Conservation (phyloP, 2,888 invertebrate species). For the Pammene aurita region DNA sequence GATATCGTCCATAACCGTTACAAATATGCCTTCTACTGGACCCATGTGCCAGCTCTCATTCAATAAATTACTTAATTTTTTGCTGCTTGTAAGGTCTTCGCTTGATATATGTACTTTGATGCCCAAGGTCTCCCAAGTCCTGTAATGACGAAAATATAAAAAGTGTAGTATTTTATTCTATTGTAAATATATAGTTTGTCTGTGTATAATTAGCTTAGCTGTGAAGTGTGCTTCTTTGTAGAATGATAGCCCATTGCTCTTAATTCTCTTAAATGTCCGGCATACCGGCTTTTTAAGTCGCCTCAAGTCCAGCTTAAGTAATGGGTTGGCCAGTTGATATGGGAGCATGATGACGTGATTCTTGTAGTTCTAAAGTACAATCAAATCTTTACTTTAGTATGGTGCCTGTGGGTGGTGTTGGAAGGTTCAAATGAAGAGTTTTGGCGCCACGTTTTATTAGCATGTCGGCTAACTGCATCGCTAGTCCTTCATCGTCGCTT, state of each 20-base stretch:
- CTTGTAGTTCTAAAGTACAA: too few relatives aligned
- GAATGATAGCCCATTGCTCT: too few relatives aligned
- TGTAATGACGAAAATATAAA: conserved; percentile 37
- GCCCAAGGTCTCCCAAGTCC: conserved; percentile 49
- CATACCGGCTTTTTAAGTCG: too few relatives aligned
- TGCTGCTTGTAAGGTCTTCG: conserved; percentile 33
- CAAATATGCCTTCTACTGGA: conserved; percentile 52
- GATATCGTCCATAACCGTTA: conserved; percentile 41
- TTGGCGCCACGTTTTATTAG: conserved; percentile 57
- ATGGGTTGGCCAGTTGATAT: too few relatives aligned
- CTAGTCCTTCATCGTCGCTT: conserved; percentile 51
- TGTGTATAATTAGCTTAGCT: too few relatives aligned
- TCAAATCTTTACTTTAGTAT: conserved; percentile 48
- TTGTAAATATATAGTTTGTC: too few relatives aligned
- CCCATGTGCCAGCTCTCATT: conserved; percentile 46
- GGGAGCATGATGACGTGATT: too few relatives aligned
- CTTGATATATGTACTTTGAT: conserved; percentile 44
- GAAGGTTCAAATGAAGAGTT: conserved; percentile 51
- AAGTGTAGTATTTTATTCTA: too few relatives aligned
- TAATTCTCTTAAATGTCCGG: too few relatives aligned
- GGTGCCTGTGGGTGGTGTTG: conserved; percentile 40
- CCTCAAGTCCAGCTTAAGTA: too few relatives aligned
- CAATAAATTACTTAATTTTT: conserved; percentile 45
- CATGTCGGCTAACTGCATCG: conserved; percentile 53
- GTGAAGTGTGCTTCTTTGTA: too few relatives aligned